Percentiles rank a stretch among this genome's conserved stretches.
phyloP scores from a whole-genome alignment of 2,888 invertebrate species.

The Agrotis puta region DNA sequence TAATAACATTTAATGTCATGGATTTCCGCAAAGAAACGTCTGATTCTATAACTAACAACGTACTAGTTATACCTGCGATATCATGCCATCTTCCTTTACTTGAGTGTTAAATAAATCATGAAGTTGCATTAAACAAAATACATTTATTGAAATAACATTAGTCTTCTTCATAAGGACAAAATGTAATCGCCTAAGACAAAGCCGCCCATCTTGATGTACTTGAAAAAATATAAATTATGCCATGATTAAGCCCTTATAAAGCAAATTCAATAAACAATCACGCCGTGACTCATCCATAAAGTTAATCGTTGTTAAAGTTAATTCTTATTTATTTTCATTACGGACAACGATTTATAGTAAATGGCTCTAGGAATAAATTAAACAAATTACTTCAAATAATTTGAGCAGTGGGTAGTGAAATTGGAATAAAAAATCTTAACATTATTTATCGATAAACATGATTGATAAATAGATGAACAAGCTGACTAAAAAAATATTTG shows the following conservation, averaged over 20 bases:
- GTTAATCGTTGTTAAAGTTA: slow-evolving; percentile 56
- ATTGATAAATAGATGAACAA: slow-evolving; percentile 24
- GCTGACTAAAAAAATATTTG: slow-evolving; percentile 33
- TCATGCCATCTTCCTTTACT: slow-evolving; percentile 1
- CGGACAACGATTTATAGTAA: slow-evolving; percentile 64
- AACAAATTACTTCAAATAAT: slow-evolving; percentile 45
- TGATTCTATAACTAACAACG: no score
- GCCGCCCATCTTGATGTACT: slow-evolving; percentile 27
- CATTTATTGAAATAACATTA: slow-evolving; percentile 23
- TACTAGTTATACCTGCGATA: neutral
- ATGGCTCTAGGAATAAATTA: slow-evolving; percentile 62
- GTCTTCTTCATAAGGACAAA: slow-evolving; percentile 36
- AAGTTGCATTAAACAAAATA: slow-evolving; percentile 18
- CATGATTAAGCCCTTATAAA: slow-evolving; percentile 49
- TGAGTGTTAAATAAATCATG: slow-evolving; percentile 31
- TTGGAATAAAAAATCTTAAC: slow-evolving; percentile 25
- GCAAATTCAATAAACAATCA: slow-evolving; percentile 56
- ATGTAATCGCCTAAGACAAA: slow-evolving; percentile 30
- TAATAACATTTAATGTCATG: no score
- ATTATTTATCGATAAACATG: slow-evolving; percentile 23
- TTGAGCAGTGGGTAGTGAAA: slow-evolving; percentile 45
- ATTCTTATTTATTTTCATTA: slow-evolving; percentile 67
- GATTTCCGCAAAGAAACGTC: no score
- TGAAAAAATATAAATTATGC: slow-evolving; percentile 40
- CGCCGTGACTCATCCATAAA: slow-evolving; percentile 64